Conservation (phyloP, 2,113 vertebrate species). For the Centropus bengalensis region DNA sequence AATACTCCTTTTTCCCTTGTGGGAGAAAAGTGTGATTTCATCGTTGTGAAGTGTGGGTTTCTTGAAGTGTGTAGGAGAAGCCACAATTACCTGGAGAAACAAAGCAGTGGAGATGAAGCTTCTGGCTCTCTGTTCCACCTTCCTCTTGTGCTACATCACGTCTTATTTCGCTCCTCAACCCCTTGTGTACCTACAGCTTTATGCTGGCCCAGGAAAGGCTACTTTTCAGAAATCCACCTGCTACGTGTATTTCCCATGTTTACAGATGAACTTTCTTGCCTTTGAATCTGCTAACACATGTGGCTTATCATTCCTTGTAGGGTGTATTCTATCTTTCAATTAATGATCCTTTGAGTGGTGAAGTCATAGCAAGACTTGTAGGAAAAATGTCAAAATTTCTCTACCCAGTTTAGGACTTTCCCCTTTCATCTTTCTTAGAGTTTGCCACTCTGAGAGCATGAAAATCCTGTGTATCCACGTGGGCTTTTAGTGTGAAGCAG, state of each 20-base stretch:
- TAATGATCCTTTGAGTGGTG: not conserved
- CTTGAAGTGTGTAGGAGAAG: conserved; percentile 2
- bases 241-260: not conserved
- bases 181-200: accelerated
- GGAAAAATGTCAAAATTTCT: not conserved
- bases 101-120: not conserved
- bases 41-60: not conserved
- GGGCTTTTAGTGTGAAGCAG: not conserved
- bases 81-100: not conserved
- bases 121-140: not conserved
- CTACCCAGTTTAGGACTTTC: not conserved
- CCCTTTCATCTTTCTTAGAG: not conserved
- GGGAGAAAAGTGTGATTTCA: conserved; percentile 54
- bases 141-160: not conserved
- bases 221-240: not conserved
- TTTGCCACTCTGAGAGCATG: not conserved
- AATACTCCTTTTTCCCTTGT: conserved; percentile 6
- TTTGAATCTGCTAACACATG: not conserved
- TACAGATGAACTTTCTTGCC: not conserved
- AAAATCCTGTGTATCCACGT: not conserved
- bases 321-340: not conserved
- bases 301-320: not conserved
- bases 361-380: not conserved
- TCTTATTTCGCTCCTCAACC: not conserved
- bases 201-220: not conserved